Base-by-base conservation (phyloP, 2,888 invertebrate genomes). In the Bugula neritina region DNA sequence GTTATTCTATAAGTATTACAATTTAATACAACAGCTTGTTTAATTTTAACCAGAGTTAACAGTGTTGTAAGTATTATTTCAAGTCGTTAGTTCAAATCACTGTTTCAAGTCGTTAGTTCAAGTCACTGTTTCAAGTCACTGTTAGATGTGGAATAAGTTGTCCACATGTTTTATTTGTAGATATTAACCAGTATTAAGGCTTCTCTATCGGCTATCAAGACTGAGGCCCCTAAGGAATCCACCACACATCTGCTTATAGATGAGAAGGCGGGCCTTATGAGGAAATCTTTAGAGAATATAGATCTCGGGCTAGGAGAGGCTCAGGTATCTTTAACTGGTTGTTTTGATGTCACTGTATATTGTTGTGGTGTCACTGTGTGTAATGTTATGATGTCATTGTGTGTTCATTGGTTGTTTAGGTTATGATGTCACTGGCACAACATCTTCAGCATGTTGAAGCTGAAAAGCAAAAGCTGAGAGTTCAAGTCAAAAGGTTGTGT, bases 381-480 rank as follows among this genome's bases (percentile, higher is more conserved):
- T 52, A 21, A 13, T 52, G 52, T 21, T 52, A 21, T 13, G 10
- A 10, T 52, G 52, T 21, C 52, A 10, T 13, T 52, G 5, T 55
- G 23, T 23, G 3, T 23, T 55, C 17, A 43, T 43, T 55, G 23
- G 25, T 25, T 34, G 74, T 75, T 1, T 75, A 93, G 92, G 93
- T 95, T 71, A 95, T 99, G 92, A 91, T 96, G 90, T 94, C 97
- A 0, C 87, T 99, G 55, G 94, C 97, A 69, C 92, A 92, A 75
- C 96, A 99, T 86, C 87, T 98, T 77, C 98, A 99, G 86, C 81
- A 84, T 74, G 80, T 97, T 73, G 99, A 99, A 85, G 98, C 98
- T 0, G 99, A 99, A 86, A 99, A 99, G 86, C 98, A 99, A 86
- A 99, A 99, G 86, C 88, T 99, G 72, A 90, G 98, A 77, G 96